These are phyloP conservation scores for Acrobasis repandana DNA, from an alignment of 2,888 invertebrate species.

Conservation along the genomic window DNA sequence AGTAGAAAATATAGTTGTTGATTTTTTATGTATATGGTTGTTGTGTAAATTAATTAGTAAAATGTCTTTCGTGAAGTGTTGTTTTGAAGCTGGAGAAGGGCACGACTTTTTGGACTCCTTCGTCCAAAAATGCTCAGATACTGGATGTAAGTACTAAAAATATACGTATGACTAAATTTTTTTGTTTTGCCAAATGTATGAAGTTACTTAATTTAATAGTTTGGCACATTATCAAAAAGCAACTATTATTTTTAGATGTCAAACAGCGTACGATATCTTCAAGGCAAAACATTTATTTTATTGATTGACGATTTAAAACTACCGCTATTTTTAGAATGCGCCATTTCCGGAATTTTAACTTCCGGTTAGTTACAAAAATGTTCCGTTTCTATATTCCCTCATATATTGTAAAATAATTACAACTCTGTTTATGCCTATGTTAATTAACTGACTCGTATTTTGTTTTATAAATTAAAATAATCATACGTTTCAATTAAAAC, in stretches of 20 bases:
- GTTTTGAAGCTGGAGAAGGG: slow-evolving; percentile 89
- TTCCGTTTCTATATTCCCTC: no score
- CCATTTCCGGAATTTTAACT: slow-evolving; percentile 32
- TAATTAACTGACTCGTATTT: no score
- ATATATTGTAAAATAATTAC: no score
- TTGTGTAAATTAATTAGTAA: slow-evolving; percentile 27
- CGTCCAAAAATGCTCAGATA: slow-evolving; percentile 91
- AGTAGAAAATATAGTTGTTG: background rate
- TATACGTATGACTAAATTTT: slow-evolving; percentile 1
- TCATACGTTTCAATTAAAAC: no score
- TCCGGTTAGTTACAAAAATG: background rate
- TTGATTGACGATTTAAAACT: slow-evolving; percentile 44
- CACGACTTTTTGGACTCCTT: slow-evolving; percentile 89
- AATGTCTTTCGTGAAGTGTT: slow-evolving; percentile 90
- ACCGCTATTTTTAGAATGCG: slow-evolving; percentile 28
- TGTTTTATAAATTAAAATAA: no score
- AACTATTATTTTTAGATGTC: background rate
- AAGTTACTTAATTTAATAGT: background rate
- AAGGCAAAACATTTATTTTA: slow-evolving; percentile 30
- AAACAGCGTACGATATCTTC: background rate
- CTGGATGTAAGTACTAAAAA: slow-evolving; percentile 88
- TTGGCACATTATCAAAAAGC: background rate
- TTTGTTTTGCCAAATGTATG: background rate
- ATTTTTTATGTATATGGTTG: background rate
- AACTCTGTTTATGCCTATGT: no score